Evolutionary conservation across 2,888 invertebrate species (phyloP), one percentile per base, ranked within the genome.

Genomic region (Teleiodes luculella): DNA sequence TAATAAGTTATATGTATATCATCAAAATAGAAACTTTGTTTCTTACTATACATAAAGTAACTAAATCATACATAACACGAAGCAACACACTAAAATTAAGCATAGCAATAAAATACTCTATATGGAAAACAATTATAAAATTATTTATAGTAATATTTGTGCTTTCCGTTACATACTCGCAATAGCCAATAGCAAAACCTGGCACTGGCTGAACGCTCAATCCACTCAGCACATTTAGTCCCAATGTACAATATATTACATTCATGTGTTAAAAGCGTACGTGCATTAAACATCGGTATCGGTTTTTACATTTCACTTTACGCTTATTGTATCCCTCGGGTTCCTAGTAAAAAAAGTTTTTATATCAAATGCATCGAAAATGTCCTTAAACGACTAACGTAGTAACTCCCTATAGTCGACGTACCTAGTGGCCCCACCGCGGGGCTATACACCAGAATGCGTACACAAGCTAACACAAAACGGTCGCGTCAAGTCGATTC

Each of bases 181-280:
- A 63, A 64, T 73, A 84, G 88, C 87, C 88, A 88, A 88, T 89
- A 89, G 88, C 88, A 88, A 89, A 89, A 88, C 88, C 78, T 78
- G 86, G 80, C 86, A 80, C 80, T 74, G 79, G 67, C 86, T 86
- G 87, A 84, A 84, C 74, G 86, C 86, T 86, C 87, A 81, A 79
- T 74, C 80, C 87, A 86, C 86, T 82, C 86, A 81, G 86, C 87
- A 86, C 86, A 85, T 86, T 85, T 87, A 88, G 80, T 84, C 87
- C 83, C 87, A 86, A 87, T 88, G 88, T 89, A 89, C 88, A 89
- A 88, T 89, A 88, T 87, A 86, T 86, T 89, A 89, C 88, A 89
- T 83, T 79, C 73, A 76, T 74, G 83, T 86, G 86, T 79, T 84
- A 80, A 74, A 86, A 86, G 84, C 83, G 74, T 78, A 80, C 81